phyloP scores from a whole-genome alignment of 53 echinoderm and acorn worm species.

The Echinarachnius parma region DNA sequence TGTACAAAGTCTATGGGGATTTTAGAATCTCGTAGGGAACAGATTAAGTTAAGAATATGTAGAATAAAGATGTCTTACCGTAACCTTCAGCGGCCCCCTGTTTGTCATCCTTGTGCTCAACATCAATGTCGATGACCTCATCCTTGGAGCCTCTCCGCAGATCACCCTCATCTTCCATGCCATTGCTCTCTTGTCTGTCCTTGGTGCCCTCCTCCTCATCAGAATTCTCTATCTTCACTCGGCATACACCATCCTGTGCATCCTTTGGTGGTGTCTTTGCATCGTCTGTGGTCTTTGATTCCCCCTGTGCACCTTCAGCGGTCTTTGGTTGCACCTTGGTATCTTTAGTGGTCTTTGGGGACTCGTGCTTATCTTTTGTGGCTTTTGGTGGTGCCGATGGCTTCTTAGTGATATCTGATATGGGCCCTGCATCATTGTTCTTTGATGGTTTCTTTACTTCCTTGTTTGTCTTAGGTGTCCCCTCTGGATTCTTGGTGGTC shows the following conservation, averaged over 20 bases:
- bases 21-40: too few relatives aligned
- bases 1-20: too few relatives aligned
- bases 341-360: background rate
- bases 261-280: too few relatives aligned
- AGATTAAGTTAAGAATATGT: too few relatives aligned
- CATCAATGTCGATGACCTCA: slow-evolving; percentile 30
- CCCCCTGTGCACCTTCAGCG: too few relatives aligned
- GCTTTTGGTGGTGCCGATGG: background rate
- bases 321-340: too few relatives aligned
- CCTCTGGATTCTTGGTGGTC: too few relatives aligned
- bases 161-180: slow-evolving; percentile 1
- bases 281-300: too few relatives aligned
- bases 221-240: slow-evolving; percentile 21
- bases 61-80: too few relatives aligned
- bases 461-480: background rate
- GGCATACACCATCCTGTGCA: background rate
- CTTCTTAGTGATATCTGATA: background rate
- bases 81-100: too few relatives aligned
- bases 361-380: background rate
- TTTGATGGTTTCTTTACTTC: background rate
- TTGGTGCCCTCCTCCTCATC: background rate
- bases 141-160: slow-evolving; percentile 6
- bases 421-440: background rate
- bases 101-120: too few relatives aligned
- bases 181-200: slow-evolving; percentile 2